Percentiles rank a stretch among this genome's conserved stretches.
Conservation (phyloP, 2,888 invertebrate species). For the Dioctria linearis region DNA sequence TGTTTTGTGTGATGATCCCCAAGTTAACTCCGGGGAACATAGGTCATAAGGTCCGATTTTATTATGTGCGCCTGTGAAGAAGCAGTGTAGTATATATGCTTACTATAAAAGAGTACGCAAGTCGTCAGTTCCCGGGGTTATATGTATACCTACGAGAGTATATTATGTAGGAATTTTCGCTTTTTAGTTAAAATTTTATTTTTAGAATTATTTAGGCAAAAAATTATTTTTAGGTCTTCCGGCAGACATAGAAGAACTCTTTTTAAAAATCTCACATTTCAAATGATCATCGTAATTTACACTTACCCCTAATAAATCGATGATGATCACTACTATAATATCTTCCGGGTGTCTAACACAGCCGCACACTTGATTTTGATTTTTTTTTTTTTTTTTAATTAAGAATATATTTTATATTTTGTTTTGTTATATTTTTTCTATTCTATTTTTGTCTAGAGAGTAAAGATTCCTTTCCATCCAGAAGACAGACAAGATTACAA, state of each 20-base stretch:
- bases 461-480: neutral
- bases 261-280: slow-evolving; percentile 6
- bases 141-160: neutral
- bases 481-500: slow-evolving; percentile 61
- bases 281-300: neutral
- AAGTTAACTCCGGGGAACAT: slow-evolving; percentile 48
- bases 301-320: neutral
- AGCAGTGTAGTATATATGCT: neutral
- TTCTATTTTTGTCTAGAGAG: too few species aligned
- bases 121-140: slow-evolving; percentile 40
- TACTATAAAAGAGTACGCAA: too few species aligned
- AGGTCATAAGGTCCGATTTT: slow-evolving; percentile 56
- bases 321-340: slow-evolving; percentile 3
- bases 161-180: neutral
- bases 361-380: too few species aligned
- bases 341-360: too few species aligned
- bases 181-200: slow-evolving; percentile 37
- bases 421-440: too few species aligned
- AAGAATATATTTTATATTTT: too few species aligned
- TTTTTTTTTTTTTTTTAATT: too few species aligned
- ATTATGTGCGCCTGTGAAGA: neutral
- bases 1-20: slow-evolving; percentile 30
- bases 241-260: neutral
- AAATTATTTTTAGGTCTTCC: slow-evolving; percentile 46
- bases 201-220: slow-evolving; percentile 33